Evolutionary conservation across 2,113 vertebrate species (phyloP).

Genomic region (Pteropus alecto): DNA sequence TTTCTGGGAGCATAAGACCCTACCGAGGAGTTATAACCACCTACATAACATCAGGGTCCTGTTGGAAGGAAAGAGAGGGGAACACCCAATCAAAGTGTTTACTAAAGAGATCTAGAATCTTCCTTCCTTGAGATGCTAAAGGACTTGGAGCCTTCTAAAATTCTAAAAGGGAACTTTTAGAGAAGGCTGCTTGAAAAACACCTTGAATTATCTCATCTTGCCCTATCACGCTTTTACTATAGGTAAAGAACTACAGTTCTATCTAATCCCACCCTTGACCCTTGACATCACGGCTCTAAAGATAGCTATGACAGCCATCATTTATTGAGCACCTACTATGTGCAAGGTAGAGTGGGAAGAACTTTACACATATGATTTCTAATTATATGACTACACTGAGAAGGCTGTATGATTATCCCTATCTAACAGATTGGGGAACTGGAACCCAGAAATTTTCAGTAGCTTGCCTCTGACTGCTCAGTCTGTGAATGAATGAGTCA

Average conservation of each 20-base stretch:
- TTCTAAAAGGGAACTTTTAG: not conserved
- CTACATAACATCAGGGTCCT: not conserved
- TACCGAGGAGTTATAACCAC: not conserved
- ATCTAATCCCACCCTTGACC: not conserved
- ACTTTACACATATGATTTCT: not conserved
- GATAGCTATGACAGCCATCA: not conserved
- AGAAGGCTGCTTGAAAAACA: not conserved
- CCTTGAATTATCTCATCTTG: not conserved
- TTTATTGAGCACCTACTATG: not conserved
- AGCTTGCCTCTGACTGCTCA: not conserved
- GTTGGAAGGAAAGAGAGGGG: not conserved
- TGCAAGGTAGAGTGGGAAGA: not conserved
- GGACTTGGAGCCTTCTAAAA: not conserved
- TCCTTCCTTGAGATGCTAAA: not conserved
- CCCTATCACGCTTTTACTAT: not conserved
- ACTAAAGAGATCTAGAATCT: not conserved
- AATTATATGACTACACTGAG: not conserved
- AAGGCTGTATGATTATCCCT: not conserved
- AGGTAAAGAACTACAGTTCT: not conserved
- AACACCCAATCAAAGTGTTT: not conserved
- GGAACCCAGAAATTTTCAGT: not conserved
- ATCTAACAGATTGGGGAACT: not conserved
- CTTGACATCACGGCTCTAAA: not conserved
- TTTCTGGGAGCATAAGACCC: not conserved
- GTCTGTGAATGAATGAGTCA: not conserved